phyloP scores from a whole-genome alignment of 1,140 invertebrate genomes.

The Macrobrachium rosenbergii region DNA sequence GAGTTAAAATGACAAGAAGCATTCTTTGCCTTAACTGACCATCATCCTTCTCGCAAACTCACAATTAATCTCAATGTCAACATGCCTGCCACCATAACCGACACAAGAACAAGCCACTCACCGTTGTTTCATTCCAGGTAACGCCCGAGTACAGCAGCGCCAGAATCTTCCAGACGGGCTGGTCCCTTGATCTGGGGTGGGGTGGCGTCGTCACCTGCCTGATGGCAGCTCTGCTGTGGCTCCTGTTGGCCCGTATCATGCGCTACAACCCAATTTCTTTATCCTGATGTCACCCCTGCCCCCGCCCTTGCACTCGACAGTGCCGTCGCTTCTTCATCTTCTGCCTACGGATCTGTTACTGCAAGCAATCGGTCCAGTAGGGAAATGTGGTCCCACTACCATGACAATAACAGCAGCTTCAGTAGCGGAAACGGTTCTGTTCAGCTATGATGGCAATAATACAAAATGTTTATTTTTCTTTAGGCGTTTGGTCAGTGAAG shows the following conservation, averaged over 20 bases:
- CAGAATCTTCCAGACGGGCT: slow-evolving; percentile 82
- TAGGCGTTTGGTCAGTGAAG: too few relatives aligned
- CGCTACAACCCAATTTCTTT: slow-evolving; percentile 79
- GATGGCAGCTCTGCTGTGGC: slow-evolving; percentile 85
- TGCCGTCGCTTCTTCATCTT: slow-evolving; percentile 40
- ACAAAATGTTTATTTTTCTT: too few relatives aligned
- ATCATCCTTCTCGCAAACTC: too few relatives aligned
- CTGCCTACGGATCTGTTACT: slow-evolving; percentile 38
- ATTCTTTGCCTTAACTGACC: too few relatives aligned
- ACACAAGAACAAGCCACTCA: too few relatives aligned
- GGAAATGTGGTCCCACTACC: not conserved
- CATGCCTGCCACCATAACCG: too few relatives aligned
- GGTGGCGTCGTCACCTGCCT: slow-evolving; percentile 83
- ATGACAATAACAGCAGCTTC: too few relatives aligned
- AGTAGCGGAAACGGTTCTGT: too few relatives aligned
- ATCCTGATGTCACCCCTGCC: slow-evolving; percentile 58
- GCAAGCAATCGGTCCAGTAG: slow-evolving; percentile 15
- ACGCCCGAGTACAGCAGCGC: slow-evolving; percentile 74
- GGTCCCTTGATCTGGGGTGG: slow-evolving; percentile 88
- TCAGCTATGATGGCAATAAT: too few relatives aligned
- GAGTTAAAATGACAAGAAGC: too few relatives aligned
- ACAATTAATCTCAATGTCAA: too few relatives aligned
- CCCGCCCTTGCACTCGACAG: slow-evolving; percentile 21
- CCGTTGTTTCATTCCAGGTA: slow-evolving; percentile 40
- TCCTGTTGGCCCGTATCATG: slow-evolving; percentile 89